A percentile compares a stretch with the other conserved stretches of the same genome.
phyloP scores from a whole-genome alignment of 2,888 invertebrate species.

The Drosophila borealis region DNA sequence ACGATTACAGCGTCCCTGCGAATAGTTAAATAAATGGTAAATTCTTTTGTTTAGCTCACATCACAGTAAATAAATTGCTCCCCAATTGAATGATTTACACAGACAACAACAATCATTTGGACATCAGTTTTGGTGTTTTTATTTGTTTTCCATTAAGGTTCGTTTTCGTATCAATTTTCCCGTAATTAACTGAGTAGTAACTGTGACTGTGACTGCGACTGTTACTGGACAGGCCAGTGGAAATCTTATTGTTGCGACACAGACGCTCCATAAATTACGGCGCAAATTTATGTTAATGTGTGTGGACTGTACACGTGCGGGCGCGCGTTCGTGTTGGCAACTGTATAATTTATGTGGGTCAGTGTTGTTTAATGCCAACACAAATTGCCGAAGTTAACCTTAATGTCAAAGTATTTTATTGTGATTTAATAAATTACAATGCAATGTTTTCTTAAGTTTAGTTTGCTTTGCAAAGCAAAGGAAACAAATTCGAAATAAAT shows the following conservation, averaged over 20 bases:
- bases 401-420: slow-evolving; percentile 18
- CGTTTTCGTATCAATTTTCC: slow-evolving; percentile 28
- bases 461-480: background rate
- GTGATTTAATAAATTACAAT: slow-evolving; percentile 14
- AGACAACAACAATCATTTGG: slow-evolving; percentile 4
- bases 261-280: slow-evolving; percentile 55
- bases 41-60: slow-evolving; percentile 7
- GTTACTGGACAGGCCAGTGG: slow-evolving; percentile 1
- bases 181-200: slow-evolving; percentile 29
- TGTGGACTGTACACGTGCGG: slow-evolving; percentile 7
- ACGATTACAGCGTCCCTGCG: slow-evolving; percentile 99
- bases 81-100: slow-evolving; percentile 7
- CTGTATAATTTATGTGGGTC: slow-evolving; percentile 38
- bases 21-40: slow-evolving; percentile 67
- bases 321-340: slow-evolving; percentile 12
- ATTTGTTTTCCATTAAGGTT: slow-evolving; percentile 23
- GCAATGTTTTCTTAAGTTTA: background rate
- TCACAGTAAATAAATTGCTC: slow-evolving; percentile 19
- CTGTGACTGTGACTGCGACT: slow-evolving; percentile 3
- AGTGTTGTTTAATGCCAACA: slow-evolving; percentile 37
- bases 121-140: slow-evolving; percentile 3
- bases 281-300: slow-evolving; percentile 60
- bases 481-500: background rate
- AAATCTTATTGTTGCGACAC: slow-evolving; percentile 34
- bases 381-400: slow-evolving; percentile 30